A percentile compares a stretch with the other conserved stretches of the same genome.
Conservation (phyloP, 2,888 invertebrate genomes). For the Microctonus brassicae region DNA sequence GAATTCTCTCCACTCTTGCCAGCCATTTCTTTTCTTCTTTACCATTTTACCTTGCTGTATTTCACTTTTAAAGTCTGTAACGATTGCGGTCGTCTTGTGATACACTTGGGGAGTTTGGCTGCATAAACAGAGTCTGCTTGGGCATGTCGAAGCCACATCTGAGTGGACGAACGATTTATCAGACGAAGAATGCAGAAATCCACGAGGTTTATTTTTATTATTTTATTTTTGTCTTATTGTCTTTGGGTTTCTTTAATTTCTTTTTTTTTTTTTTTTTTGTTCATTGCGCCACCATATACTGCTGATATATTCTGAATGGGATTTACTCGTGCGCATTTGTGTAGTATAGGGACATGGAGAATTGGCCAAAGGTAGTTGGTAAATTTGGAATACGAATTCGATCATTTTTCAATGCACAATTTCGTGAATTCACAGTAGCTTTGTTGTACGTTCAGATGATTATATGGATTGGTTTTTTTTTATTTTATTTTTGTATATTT, state of each 20-base stretch:
- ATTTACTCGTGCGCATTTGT: slow-evolving; percentile 31
- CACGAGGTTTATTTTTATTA: slow-evolving; percentile 10
- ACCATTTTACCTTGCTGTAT: slow-evolving; percentile 3
- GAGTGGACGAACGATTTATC: slow-evolving; percentile 48
- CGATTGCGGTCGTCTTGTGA: slow-evolving; percentile 38
- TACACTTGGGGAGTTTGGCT: slow-evolving; percentile 48
- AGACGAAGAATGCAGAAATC: slow-evolving; percentile 47
- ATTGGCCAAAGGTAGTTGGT: slow-evolving; percentile 38
- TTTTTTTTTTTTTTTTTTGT: not conserved
- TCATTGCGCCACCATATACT: slow-evolving; percentile 8
- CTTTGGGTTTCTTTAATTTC: not conserved
- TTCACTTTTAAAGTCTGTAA: slow-evolving; percentile 12
- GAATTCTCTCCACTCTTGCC: not conserved
- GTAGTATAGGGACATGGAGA: slow-evolving; percentile 36
- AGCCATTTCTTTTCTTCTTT: not conserved
- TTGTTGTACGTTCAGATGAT: not conserved
- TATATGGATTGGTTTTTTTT: slow-evolving; percentile 19
- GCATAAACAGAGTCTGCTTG: slow-evolving; percentile 46
- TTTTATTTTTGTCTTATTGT: too few species aligned
- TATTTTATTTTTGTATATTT: too few species aligned
- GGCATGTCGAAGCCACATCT: slow-evolving; percentile 46
- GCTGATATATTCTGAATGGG: slow-evolving; percentile 12
- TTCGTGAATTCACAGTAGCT: slow-evolving; percentile 39
- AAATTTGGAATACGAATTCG: slow-evolving; percentile 51
- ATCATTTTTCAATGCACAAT: slow-evolving; percentile 49